phyloP scores from a whole-genome alignment of 2,797 vertebrate species.

The Myripristis murdjan region DNA sequence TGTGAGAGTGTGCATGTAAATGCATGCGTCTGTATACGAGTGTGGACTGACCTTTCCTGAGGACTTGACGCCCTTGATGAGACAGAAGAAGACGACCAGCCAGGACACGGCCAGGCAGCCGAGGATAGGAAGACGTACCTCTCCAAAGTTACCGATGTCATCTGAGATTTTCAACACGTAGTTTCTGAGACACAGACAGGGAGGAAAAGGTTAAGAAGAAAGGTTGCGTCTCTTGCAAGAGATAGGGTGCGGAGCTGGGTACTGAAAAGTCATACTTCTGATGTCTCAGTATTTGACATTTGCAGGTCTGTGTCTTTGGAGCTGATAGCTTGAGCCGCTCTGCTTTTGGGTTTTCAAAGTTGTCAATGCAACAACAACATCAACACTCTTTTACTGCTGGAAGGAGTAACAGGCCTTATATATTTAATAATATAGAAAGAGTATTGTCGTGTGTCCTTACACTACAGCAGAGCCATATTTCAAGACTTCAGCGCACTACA shows the following conservation, averaged over 20 bases:
- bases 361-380: neutral
- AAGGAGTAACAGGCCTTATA: neutral
- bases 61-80: constrained; percentile 97
- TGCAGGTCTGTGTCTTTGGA: neutral
- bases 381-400: neutral
- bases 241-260: neutral
- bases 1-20: neutral
- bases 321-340: neutral
- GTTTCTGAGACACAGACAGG: constrained; percentile 82
- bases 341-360: neutral
- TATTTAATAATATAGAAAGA: constrained; percentile 4
- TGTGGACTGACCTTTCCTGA: constrained; percentile 93
- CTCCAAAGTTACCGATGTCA: constrained; percentile 95
- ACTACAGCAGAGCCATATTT: constrained; percentile 27
- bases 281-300: neutral
- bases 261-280: neutral
- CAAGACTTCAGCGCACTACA: neutral
- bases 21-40: constrained; percentile 8
- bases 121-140: constrained; percentile 94
- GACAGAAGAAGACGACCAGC: constrained; percentile 98
- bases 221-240: neutral
- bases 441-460: constrained; percentile 1
- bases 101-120: constrained; percentile 96
- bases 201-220: neutral
- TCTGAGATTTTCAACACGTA: constrained; percentile 95